phyloP scores from a whole-genome alignment of 1,140 invertebrate genomes.

The Dendrolimus kikuchii region DNA sequence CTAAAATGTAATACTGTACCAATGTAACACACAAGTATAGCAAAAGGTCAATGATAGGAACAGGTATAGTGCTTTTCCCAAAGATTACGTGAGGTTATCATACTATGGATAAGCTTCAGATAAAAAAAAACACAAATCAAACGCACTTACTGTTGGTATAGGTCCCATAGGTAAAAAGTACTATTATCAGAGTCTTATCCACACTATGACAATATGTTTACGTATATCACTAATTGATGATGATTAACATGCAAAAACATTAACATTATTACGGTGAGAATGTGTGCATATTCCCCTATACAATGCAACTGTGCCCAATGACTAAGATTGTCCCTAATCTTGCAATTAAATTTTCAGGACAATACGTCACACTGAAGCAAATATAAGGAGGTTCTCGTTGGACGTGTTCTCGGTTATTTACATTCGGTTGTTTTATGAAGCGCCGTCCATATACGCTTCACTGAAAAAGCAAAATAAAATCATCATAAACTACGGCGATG shows the following conservation, averaged over 20 bases:
- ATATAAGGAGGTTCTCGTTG: slow-evolving; percentile 30
- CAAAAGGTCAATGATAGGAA: too few species aligned
- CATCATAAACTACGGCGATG: slow-evolving; percentile 29
- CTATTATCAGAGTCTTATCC: too few species aligned
- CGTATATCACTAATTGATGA: slow-evolving; percentile 4
- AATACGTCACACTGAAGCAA: slow-evolving; percentile 71
- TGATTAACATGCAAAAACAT: slow-evolving; percentile 33
- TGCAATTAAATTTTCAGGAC: slow-evolving; percentile 37
- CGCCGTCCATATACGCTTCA: slow-evolving; percentile 51
- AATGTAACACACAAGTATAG: too few species aligned
- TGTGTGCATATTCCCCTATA: slow-evolving; percentile 56
- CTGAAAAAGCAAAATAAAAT: slow-evolving; percentile 33
- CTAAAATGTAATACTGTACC: too few species aligned
- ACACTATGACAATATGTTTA: too few species aligned
- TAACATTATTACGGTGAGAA: slow-evolving; percentile 25
- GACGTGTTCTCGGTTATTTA: slow-evolving; percentile 45
- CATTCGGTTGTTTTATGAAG: slow-evolving; percentile 38
- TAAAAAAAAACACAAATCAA: too few species aligned
- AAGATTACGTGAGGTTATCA: too few species aligned
- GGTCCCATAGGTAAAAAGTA: too few species aligned
- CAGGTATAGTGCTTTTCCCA: too few species aligned
- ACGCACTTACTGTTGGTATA: too few species aligned
- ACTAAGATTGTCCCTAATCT: slow-evolving; percentile 40
- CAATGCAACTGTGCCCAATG: slow-evolving; percentile 72
- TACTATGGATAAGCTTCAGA: too few species aligned